A percentile compares a stretch with the other conserved stretches of the same genome.
Conservation (phyloP, 2,113 vertebrate genomes). For the Pelodiscus sinensis region DNA sequence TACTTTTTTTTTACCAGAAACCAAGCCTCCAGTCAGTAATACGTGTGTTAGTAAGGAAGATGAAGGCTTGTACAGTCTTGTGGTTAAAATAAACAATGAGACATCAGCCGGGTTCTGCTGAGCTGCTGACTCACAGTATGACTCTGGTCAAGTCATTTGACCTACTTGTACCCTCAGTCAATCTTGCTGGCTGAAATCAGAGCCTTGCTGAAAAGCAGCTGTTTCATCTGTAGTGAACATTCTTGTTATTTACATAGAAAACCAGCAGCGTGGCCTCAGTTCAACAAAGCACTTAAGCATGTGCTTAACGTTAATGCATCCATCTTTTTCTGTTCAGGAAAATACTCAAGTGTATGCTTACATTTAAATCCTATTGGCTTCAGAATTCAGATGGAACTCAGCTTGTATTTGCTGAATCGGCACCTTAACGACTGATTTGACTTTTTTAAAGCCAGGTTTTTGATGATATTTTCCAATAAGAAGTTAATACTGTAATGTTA, state of each 20-base stretch:
- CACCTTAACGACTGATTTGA: not conserved
- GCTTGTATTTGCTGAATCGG: not conserved
- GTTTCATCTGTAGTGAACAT: constrained; percentile 10
- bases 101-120: not conserved
- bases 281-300: constrained; percentile 31
- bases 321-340: not conserved
- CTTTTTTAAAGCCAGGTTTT: not conserved
- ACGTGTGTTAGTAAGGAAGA: not conserved
- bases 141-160: not conserved
- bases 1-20: not conserved
- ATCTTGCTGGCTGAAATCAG: not conserved
- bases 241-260: not conserved
- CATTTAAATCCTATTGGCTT: constrained; percentile 13
- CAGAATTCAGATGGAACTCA: not conserved
- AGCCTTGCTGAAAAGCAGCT: constrained; percentile 18
- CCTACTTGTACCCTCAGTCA: constrained; percentile 2
- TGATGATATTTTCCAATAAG: not conserved
- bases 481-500: constrained; percentile 39
- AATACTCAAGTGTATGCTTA: not conserved
- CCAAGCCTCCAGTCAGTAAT: not conserved
- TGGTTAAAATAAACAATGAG: not conserved
- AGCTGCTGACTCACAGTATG: not conserved
- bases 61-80: not conserved
- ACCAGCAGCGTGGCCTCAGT: not conserved
- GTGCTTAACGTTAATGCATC: not conserved